Conservation (phyloP, 2,113 vertebrate genomes). For the Ranitomeya imitator region DNA sequence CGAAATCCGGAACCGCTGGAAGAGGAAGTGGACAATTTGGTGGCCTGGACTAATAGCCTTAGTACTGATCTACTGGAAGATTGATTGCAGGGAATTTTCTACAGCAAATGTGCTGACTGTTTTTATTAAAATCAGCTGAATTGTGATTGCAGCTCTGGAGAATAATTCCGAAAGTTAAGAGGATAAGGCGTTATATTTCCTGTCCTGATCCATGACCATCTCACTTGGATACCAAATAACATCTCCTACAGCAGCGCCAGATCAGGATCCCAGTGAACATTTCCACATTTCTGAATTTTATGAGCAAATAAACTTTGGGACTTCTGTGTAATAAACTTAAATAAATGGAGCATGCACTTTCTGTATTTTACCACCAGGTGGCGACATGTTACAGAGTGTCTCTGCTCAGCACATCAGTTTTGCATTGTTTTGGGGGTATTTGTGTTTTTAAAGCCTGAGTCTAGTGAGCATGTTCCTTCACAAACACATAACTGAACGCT, state of each 20-base stretch:
- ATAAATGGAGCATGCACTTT: neutral
- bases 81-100: neutral
- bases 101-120: neutral
- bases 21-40: slow-evolving; percentile 63
- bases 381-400: neutral
- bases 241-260: too few relatives aligned
- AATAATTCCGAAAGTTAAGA: neutral
- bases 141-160: neutral
- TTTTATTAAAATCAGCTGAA: neutral
- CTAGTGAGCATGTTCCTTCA: too few relatives aligned
- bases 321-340: too few relatives aligned
- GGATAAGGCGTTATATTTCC: too few relatives aligned
- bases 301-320: too few relatives aligned
- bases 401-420: neutral
- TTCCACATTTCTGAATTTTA: too few relatives aligned
- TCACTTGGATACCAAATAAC: too few relatives aligned
- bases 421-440: neutral
- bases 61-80: slow-evolving; percentile 35
- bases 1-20: slow-evolving; percentile 47
- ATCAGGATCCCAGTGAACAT: too few relatives aligned
- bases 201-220: too few relatives aligned
- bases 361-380: neutral
- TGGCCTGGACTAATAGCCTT: slow-evolving; percentile 64
- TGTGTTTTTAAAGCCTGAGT: too few relatives aligned
- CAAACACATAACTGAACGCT: too few relatives aligned